phyloP scores from a whole-genome alignment of 2,797 vertebrate genomes.

The Dromococcyx pavoninus region DNA sequence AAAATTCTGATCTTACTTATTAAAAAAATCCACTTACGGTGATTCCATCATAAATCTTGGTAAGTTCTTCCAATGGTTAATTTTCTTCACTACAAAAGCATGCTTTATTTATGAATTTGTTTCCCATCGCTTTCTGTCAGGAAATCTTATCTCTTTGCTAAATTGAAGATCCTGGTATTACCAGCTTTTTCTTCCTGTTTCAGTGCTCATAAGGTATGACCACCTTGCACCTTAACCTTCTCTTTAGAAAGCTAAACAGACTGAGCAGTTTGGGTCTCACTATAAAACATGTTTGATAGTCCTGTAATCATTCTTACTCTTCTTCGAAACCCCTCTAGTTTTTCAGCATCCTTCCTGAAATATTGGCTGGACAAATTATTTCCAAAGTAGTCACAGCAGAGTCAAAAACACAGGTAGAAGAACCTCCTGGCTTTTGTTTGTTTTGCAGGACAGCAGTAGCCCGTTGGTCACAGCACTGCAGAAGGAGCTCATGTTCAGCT shows the following conservation, averaged over 20 bases:
- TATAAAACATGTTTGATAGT: conserved; percentile 45
- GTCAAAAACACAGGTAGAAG: conserved; percentile 39
- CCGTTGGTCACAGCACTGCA: conserved; percentile 41
- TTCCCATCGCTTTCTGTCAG: conserved; percentile 13
- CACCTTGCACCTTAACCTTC: conserved; percentile 13
- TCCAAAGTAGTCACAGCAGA: conserved; percentile 41
- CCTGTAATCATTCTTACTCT: conserved; percentile 32
- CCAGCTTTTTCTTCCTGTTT: conserved; percentile 35
- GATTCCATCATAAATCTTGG: background rate
- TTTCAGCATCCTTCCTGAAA: conserved; percentile 48
- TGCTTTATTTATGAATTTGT: background rate
- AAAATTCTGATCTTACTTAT: background rate
- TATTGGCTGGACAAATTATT: conserved; percentile 47
- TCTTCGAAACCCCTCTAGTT: conserved; percentile 45
- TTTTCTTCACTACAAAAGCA: conserved; percentile 5
- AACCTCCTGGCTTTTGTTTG: background rate
- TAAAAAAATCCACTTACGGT: background rate
- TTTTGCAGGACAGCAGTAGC: conserved; percentile 42
- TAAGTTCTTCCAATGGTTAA: background rate
- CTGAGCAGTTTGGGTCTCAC: conserved; percentile 1
- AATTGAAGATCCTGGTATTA: background rate
- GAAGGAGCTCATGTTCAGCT: conserved; percentile 56
- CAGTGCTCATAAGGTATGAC: conserved; percentile 6
- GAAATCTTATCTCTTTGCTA: conserved; percentile 29
- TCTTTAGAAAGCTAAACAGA: conserved; percentile 34